Conservation (phyloP, 1,140 invertebrate genomes). For the Camponotus pennsylvanicus region DNA sequence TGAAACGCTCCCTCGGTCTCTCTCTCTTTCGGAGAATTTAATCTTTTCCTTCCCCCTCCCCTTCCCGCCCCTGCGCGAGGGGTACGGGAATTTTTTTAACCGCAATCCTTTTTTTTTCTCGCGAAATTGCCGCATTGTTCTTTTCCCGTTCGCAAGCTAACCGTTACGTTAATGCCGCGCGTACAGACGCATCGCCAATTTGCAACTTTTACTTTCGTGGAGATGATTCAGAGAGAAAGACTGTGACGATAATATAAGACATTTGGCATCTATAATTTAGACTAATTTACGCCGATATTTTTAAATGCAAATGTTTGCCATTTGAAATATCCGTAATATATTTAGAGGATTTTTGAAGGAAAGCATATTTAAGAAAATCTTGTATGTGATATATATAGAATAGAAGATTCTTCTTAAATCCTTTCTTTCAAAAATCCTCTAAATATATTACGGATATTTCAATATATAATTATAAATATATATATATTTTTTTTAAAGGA, state of each 20-base stretch:
- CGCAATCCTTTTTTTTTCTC: not conserved
- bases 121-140: slow-evolving; percentile 13
- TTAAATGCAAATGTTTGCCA: not conserved
- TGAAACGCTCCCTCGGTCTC: slow-evolving; percentile 22
- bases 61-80: not conserved
- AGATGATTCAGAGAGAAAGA: not conserved
- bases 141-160: not conserved
- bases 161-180: slow-evolving; percentile 13
- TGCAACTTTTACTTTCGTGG: slow-evolving; percentile 9
- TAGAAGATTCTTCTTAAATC: too few species aligned
- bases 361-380: too few species aligned
- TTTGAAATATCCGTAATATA: too few species aligned
- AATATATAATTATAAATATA: too few species aligned
- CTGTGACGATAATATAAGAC: not conserved
- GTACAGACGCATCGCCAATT: not conserved
- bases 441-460: too few species aligned
- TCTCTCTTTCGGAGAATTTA: slow-evolving; percentile 35
- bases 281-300: not conserved
- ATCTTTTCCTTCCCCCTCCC: not conserved
- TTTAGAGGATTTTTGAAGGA: too few species aligned
- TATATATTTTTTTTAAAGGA: too few species aligned
- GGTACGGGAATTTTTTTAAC: too few species aligned
- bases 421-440: too few species aligned
- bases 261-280: not conserved
- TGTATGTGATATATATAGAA: too few species aligned